Base-by-base conservation (phyloP, 35 echinoderm and acorn worm genomes). In the Chiridota heheva region DNA sequence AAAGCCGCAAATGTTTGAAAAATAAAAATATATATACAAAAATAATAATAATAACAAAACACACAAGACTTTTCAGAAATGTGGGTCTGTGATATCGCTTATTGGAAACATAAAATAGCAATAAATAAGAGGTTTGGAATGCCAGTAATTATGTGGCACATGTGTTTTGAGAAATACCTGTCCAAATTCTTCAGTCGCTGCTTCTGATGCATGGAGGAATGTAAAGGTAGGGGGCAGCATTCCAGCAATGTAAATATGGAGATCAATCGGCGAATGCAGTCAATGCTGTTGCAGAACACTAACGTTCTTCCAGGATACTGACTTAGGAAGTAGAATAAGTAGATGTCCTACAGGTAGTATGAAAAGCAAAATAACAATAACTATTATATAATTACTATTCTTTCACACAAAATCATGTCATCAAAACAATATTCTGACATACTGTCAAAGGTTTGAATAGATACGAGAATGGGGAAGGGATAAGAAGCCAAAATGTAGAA, bases 211-310 rank as follows among this genome's bases (percentile, higher is more conserved):
- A 96, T 96, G 13, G 88, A 87, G 2, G 93, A 90, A 36, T 96
- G 93, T 17, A 96, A 39, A 2, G 93, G 88, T 22, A 87, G 63
- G 22, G 93, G 93, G 1, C 46, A 51, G 16, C 88, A 80, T 17
- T 87, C 40, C 1, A 97, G 88, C 28, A 97, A 45, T 47, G 84
- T 84, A 3, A 97, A 70, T 47, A 97, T 88, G 22, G 93, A 97
- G 3, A 72, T 55, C 27, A 97, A 45, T 16, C 93, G 78, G 30
- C 93, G 31, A 53, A 91, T 97, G 44, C 93, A 91, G 39, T 97
- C 93, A 32, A 97, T 97, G 65, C 88, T 97, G 73, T 97, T 97
- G n/a, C 67, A 83, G 73, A 97, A 97, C 6, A 97, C 85, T 18
- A 97, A 40, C 0, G 93, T 97, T 7, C 93, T 77, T 15, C 93